phyloP scores from a whole-genome alignment of 2,888 invertebrate species.

The Agriopis leucophaearia region DNA sequence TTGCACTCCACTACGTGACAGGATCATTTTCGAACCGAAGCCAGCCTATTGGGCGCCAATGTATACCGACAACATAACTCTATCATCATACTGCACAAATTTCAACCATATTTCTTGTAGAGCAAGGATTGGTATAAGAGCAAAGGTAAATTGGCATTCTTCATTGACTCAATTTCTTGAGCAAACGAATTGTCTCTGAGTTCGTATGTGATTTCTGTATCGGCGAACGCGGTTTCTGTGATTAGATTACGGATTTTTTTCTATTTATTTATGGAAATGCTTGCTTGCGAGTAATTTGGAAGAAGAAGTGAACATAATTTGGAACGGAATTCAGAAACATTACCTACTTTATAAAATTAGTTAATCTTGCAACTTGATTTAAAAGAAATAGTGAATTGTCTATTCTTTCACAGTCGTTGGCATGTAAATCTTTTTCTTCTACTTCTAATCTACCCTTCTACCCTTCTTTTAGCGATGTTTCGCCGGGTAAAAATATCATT shows the following conservation, averaged over 20 bases:
- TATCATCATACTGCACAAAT: background rate
- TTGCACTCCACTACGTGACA: conserved; percentile 57
- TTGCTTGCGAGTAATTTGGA: conserved; percentile 14
- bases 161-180: conserved; percentile 66
- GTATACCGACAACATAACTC: conserved; percentile 29
- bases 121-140: background rate
- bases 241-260: conserved; percentile 33
- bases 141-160: conserved; percentile 41
- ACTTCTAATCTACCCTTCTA: no score
- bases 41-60: conserved; percentile 61
- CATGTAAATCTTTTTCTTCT: no score
- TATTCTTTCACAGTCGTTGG: no score
- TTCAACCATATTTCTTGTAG: background rate
- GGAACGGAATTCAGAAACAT: conserved; percentile 1
- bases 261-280: conserved; percentile 25
- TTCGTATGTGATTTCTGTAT: conserved; percentile 55
- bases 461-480: no score
- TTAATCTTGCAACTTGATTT: background rate
- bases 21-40: conserved; percentile 50
- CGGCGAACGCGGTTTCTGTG: conserved; percentile 44
- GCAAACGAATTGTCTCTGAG: conserved; percentile 58
- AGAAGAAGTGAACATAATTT: conserved; percentile 1
- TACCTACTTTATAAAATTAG: background rate
- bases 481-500: no score
- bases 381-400: no score